Conservation (phyloP, 2,797 vertebrate genomes). For the Macrochelys suwanniensis region DNA sequence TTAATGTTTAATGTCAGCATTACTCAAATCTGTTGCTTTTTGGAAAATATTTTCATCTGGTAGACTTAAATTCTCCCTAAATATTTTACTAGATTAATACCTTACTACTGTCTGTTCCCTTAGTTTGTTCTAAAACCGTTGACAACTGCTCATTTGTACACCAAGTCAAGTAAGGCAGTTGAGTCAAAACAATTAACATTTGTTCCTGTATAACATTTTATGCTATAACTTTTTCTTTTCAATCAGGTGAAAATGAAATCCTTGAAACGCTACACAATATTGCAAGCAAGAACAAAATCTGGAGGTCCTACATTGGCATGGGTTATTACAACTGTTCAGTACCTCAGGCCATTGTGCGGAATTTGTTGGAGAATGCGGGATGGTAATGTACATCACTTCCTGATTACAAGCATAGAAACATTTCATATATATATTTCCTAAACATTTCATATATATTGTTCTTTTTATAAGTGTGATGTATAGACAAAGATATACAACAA, state of each 20-base stretch:
- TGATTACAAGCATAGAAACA: background rate
- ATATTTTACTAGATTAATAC: background rate
- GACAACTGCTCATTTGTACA: background rate
- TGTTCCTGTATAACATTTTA: background rate
- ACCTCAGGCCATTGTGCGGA: constrained; percentile 92
- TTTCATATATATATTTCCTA: fast-evolving
- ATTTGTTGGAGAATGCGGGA: constrained; percentile 96
- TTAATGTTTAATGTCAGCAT: background rate
- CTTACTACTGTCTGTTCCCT: background rate
- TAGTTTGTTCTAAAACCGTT: background rate
- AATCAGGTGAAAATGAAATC: constrained; percentile 95
- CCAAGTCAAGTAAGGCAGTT: background rate
- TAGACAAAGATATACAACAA: background rate
- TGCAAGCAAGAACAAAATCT: constrained; percentile 93
- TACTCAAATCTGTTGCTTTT: background rate
- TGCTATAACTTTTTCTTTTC: constrained; percentile 65
- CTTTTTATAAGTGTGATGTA: background rate
- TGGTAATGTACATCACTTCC: constrained; percentile 85
- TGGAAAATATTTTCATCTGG: background rate
- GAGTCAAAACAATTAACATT: background rate
- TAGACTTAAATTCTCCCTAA: background rate
- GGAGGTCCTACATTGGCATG: constrained; percentile 98
- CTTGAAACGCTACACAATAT: constrained; percentile 90
- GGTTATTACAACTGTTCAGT: constrained; percentile 98
- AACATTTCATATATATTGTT: too few relatives aligned